phyloP scores from a whole-genome alignment of 2,888 invertebrate species.

The Homarus gammarus region DNA sequence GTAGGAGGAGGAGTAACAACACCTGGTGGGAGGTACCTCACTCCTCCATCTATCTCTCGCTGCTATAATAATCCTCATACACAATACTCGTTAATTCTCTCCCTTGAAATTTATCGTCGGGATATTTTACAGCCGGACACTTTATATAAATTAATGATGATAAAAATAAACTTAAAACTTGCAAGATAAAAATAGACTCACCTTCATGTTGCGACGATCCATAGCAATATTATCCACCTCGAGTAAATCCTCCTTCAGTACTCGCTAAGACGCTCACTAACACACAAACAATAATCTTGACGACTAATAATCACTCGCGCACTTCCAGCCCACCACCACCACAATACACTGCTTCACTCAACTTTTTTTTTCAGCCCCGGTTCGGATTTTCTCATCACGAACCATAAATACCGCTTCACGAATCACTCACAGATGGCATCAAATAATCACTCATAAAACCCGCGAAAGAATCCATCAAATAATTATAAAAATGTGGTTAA shows the following conservation, averaged over 20 bases:
- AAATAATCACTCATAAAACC: slow-evolving; percentile 26
- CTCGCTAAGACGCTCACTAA: slow-evolving; percentile 19
- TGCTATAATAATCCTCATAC: not conserved
- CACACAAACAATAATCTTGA: slow-evolving; percentile 18
- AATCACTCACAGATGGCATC: slow-evolving; percentile 36
- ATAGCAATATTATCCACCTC: slow-evolving; percentile 46
- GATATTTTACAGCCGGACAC: not conserved
- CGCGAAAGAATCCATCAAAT: slow-evolving; percentile 12
- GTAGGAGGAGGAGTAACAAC: no score
- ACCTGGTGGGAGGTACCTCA: no score
- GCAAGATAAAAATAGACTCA: slow-evolving; percentile 25
- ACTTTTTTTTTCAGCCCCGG: slow-evolving; percentile 51
- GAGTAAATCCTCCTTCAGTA: slow-evolving; percentile 48
- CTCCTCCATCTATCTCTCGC: not conserved
- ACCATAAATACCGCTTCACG: slow-evolving; percentile 16
- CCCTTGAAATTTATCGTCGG: slow-evolving; percentile 3
- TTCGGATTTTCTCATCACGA: slow-evolving; percentile 51
- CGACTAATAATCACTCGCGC: slow-evolving; percentile 39
- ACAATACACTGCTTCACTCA: slow-evolving; percentile 36
- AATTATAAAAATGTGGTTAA: not conserved
- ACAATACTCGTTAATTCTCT: not conserved
- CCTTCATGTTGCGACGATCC: slow-evolving; percentile 42
- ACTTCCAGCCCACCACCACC: slow-evolving; percentile 45
- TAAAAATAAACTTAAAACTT: not conserved
- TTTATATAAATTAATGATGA: not conserved